phyloP scores from a whole-genome alignment of 2,113 vertebrate species.

The Eulemur rufifrons region DNA sequence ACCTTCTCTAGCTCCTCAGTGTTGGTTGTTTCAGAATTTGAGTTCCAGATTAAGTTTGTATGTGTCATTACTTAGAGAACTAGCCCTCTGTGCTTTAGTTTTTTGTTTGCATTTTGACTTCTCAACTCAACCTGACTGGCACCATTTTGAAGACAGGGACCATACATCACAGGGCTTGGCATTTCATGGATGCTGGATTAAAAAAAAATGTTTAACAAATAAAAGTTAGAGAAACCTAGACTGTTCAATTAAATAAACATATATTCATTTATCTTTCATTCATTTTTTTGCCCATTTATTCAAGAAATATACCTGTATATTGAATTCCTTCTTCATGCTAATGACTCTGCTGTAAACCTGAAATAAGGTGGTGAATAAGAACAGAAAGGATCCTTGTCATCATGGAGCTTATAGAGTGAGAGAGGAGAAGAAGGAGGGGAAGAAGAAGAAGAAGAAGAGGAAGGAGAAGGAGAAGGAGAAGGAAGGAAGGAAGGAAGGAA shows the following conservation, averaged over 20 bases:
- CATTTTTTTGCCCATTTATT: neutral
- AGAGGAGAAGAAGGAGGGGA: neutral
- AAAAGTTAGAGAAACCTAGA: neutral
- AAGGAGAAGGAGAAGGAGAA: neutral
- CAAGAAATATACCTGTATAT: neutral
- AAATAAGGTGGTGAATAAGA: neutral
- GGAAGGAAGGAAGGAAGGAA: accelerated
- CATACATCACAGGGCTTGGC: neutral
- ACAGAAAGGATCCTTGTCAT: neutral
- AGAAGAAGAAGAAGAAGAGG: no score
- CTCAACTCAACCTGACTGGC: neutral
- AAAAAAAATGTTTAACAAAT: neutral
- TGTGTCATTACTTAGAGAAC: neutral
- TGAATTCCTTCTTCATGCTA: neutral
- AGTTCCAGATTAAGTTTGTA: neutral
- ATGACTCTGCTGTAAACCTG: neutral
- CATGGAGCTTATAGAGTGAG: neutral
- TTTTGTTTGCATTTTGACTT: neutral
- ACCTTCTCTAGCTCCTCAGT: neutral
- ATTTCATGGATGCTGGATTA: neutral
- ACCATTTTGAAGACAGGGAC: neutral
- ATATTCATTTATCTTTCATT: neutral
- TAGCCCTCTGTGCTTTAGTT: neutral
- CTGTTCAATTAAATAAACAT: neutral
- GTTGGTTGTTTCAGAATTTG: neutral